Base-by-base conservation (phyloP, 2,797 vertebrate genomes). In the Lutjanus campechanus region DNA sequence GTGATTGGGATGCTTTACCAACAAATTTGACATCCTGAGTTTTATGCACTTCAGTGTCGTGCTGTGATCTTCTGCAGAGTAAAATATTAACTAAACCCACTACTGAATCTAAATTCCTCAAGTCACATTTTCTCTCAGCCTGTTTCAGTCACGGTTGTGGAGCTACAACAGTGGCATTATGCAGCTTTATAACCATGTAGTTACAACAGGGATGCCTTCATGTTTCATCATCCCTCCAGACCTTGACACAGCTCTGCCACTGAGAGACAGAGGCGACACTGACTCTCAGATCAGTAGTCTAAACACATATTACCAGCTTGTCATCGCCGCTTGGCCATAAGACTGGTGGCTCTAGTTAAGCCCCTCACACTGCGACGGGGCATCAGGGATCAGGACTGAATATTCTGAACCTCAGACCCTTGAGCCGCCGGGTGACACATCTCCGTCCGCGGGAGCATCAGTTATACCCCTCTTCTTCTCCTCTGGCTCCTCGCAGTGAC, bases 361-460 rank as follows among this genome's bases (percentile, higher is more conserved):
- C 77, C 46, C 29, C 79, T 61, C 81, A 74, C 82, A 80, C 71
- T 72, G 84, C 58, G 25, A 50, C 15, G 13, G 64, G 73, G 81
- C 82, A 81, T 68, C 46, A 12, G 51, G 87, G 90, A 91, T 92
- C 85, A 92, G 67, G 41, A 58, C 80, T n/a, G 71, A 87, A 84
- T 76, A 83, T 90, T 85, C 62, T 77, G 76, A 62, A 82, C 79
- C 78, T 80, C 22, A 40, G 80, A 79, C 74, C 76, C 72, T 93
- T 85, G 85, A 91, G 89, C 91, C 94, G 93, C 89, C 81, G 55
- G 74, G 92, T 90, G 94, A 85, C 92, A 86, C 73, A 63, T 78
- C 73, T 81, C 94, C 94, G 94, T 92, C 88, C 90, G 91, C 95
- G 89, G 90, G 67, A 94, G 92, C 93, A 91, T 93, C 93, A 95